phyloP scores from a whole-genome alignment of 1,140 invertebrate genomes.

The Tetramorium simillimum region DNA sequence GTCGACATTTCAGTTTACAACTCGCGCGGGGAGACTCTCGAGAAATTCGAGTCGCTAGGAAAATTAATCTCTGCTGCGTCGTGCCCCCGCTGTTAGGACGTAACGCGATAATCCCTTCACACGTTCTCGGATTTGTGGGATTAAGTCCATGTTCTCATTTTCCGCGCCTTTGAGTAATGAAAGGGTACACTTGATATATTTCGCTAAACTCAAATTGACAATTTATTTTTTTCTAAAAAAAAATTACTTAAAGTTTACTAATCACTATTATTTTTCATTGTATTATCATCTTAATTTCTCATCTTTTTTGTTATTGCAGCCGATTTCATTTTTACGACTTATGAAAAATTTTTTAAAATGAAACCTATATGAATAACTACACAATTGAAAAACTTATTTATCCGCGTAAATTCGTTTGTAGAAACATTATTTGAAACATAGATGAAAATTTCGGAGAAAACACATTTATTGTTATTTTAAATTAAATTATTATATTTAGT shows the following conservation, averaged over 20 bases:
- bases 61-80: conserved; percentile 30
- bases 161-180: conserved; percentile 30
- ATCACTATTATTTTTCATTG: not conserved
- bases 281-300: not conserved
- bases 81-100: not conserved
- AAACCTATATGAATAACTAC: not conserved
- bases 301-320: not conserved
- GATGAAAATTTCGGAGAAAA: too few relatives aligned
- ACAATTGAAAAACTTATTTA: not conserved
- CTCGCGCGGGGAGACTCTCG: not conserved
- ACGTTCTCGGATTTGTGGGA: conserved; percentile 40
- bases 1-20: not conserved
- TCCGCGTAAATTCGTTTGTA: not conserved
- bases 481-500: not conserved
- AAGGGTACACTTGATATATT: conserved; percentile 7
- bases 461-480: not conserved
- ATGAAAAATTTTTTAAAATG: not conserved
- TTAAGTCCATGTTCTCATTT: conserved; percentile 47
- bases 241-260: not conserved
- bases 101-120: conserved; percentile 45
- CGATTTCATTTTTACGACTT: not conserved
- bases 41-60: conserved; percentile 40
- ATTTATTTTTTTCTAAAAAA: not conserved
- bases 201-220: not conserved
- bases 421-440: not conserved